Conservation (phyloP, 2,113 vertebrate genomes). For the Pantherophis guttatus region DNA sequence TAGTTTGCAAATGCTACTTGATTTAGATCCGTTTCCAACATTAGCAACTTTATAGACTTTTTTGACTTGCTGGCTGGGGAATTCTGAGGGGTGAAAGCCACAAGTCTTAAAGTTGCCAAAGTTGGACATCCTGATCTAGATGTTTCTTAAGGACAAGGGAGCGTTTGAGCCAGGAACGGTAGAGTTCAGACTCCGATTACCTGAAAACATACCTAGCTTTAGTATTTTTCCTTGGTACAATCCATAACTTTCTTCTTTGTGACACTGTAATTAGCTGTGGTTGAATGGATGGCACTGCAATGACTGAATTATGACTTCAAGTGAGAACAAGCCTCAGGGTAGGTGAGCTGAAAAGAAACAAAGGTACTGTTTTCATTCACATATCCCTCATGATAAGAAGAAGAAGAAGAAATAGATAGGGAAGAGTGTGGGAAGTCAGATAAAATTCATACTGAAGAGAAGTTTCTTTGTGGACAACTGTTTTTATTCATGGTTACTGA, state of each 20-base stretch:
- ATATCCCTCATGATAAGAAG: constrained; percentile 19
- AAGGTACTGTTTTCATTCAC: constrained; percentile 18
- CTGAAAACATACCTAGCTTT: neutral
- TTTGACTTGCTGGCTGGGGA: neutral
- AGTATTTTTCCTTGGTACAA: neutral
- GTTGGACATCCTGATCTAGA: neutral
- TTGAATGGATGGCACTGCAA: constrained; percentile 23
- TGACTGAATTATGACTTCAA: constrained; percentile 27
- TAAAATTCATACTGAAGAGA: neutral
- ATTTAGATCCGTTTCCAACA: neutral
- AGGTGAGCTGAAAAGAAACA: constrained; percentile 23
- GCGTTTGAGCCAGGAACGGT: neutral
- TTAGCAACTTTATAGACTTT: neutral
- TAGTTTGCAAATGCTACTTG: neutral
- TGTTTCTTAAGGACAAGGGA: neutral
- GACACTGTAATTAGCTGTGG: constrained; percentile 33
- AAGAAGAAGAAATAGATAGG: neutral
- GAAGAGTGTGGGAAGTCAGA: neutral
- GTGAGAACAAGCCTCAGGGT: constrained; percentile 18
- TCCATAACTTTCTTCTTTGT: constrained; percentile 31
- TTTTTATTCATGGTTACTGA: neutral
- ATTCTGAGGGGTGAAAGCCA: neutral
- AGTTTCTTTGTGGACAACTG: neutral
- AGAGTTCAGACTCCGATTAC: neutral
- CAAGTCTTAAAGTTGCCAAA: neutral